phyloP scores from a whole-genome alignment of 92 coral and sea anemone species.

The Chrysogorgia sp. region DNA sequence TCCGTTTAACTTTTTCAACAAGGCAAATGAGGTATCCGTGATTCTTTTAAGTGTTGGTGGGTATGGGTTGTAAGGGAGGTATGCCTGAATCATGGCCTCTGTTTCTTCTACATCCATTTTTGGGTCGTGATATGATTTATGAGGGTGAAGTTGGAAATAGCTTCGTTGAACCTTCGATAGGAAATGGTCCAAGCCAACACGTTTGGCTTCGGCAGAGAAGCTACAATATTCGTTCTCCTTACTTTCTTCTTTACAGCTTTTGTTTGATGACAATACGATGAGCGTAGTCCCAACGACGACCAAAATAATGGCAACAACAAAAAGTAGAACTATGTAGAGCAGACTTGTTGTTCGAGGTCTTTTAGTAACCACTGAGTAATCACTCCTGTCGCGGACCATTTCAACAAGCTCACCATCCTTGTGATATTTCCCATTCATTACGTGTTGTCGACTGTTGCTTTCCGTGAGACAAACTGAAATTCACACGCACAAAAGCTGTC shows the following conservation, averaged over 20 bases:
- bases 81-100: slow-evolving; percentile 48
- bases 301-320: slow-evolving; percentile 55
- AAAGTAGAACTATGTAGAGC: slow-evolving; percentile 38
- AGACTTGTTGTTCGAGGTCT: background rate
- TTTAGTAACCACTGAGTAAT: background rate
- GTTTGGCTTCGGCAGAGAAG: slow-evolving; percentile 69
- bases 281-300: slow-evolving; percentile 70
- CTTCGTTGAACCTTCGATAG: slow-evolving; percentile 60
- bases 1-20: slow-evolving; percentile 61
- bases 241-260: background rate
- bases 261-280: slow-evolving; percentile 55
- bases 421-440: background rate
- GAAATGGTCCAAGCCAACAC: slow-evolving; percentile 65
- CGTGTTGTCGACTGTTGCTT: background rate
- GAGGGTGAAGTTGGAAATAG: slow-evolving; percentile 67
- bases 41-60: slow-evolving; percentile 55
- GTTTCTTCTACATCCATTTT: slow-evolving; percentile 17
- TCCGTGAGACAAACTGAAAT: background rate
- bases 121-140: slow-evolving; percentile 55
- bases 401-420: background rate
- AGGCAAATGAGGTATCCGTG: slow-evolving; percentile 70
- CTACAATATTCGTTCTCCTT: slow-evolving; percentile 38
- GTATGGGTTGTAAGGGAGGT: slow-evolving; percentile 66
- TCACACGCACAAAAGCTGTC: background rate
- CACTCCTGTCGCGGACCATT: background rate